phyloP scores from a whole-genome alignment of 2,888 invertebrate species.

The Macrosiphum euphorbiae region DNA sequence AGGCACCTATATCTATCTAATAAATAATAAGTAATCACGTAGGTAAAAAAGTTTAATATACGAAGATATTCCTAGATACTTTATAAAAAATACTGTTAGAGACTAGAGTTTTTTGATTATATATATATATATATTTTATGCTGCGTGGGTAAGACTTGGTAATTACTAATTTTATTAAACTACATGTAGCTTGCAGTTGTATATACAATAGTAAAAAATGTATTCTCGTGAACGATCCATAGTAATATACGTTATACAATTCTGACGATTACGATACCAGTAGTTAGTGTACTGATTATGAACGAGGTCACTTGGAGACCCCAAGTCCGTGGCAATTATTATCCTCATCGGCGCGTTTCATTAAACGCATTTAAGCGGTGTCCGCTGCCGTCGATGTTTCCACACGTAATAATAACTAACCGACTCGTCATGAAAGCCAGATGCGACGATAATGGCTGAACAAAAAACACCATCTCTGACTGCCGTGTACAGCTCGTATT shows the following conservation, averaged over 20 bases:
- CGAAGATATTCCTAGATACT: not conserved
- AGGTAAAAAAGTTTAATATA: not conserved
- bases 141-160: not conserved
- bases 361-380: slow-evolving; percentile 42
- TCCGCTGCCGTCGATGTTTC: not conserved
- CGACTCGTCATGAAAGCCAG: not conserved
- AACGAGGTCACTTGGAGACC: slow-evolving; percentile 21
- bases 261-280: not conserved
- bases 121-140: not conserved
- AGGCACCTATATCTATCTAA: not conserved
- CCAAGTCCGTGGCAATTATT: slow-evolving; percentile 44
- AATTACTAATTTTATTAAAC: not conserved
- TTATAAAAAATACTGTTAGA: not conserved
- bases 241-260: not conserved
- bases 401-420: slow-evolving; percentile 7
- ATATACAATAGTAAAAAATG: not conserved
- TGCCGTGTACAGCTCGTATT: not conserved
- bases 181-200: not conserved
- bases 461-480: not conserved
- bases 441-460: not conserved
- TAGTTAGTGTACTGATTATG: slow-evolving; percentile 10
- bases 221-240: not conserved
- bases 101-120: not conserved
- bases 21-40: not conserved
- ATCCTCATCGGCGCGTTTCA: slow-evolving; percentile 40